These are phyloP conservation scores for Hypsopygia costalis DNA, from an alignment of 2,888 invertebrate genomes.

Conservation along the genomic window DNA sequence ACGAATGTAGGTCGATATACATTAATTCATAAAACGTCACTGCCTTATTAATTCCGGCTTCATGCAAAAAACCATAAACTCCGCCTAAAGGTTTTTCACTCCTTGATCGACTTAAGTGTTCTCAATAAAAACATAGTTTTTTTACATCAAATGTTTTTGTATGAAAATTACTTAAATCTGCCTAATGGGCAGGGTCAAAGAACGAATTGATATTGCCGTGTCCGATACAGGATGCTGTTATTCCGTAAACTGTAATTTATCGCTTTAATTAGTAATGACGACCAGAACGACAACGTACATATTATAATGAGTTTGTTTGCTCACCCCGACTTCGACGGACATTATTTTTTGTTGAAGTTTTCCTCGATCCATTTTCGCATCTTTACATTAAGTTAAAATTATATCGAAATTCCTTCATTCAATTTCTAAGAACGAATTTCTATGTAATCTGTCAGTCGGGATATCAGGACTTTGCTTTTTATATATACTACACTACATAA, in stretches of 20 bases:
- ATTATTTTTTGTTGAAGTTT: no score
- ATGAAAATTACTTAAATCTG: constrained; percentile 32
- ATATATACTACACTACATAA: no score
- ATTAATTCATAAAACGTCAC: no score
- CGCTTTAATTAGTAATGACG: neutral
- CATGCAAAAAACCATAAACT: constrained; percentile 11
- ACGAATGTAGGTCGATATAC: no score
- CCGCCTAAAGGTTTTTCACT: constrained; percentile 14
- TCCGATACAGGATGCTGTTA: constrained; percentile 42
- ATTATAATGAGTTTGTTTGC: no score
- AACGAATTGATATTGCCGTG: constrained; percentile 47
- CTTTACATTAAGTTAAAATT: no score
- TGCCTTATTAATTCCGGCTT: no score
- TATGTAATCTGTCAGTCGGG: no score
- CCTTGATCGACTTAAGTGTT: constrained; percentile 20
- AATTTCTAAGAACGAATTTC: no score
- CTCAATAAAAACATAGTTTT: constrained; percentile 29
- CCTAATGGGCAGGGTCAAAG: constrained; percentile 45
- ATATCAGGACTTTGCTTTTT: no score
- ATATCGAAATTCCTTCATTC: no score
- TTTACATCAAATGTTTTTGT: constrained; percentile 41
- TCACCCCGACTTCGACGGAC: neutral
- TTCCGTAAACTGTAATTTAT: neutral
- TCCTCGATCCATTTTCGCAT: no score
- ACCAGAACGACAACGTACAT: neutral